Conservation (phyloP, 1,140 invertebrate genomes). For the Trinorchestia longiramus region DNA sequence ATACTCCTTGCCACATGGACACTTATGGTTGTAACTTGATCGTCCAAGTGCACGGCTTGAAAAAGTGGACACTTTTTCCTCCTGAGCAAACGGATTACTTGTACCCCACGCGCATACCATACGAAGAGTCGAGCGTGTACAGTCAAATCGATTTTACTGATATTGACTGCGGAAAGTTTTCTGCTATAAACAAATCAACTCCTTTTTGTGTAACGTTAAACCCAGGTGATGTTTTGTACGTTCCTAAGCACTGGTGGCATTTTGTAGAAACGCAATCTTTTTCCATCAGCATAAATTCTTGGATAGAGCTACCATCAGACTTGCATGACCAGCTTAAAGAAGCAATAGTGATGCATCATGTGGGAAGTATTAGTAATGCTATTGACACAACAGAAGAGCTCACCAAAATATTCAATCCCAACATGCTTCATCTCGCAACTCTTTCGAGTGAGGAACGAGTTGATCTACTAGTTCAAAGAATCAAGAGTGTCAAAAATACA, state of each 20-base stretch:
- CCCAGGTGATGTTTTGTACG: conserved; percentile 87
- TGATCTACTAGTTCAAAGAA: conserved; percentile 19
- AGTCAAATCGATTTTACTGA: conserved; percentile 77
- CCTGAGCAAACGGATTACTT: conserved; percentile 78
- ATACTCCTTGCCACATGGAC: conserved; percentile 94
- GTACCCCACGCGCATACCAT: conserved; percentile 88
- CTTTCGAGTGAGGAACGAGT: conserved; percentile 56
- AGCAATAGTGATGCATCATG: conserved; percentile 66
- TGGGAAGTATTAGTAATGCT: conserved; percentile 59
- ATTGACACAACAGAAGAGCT: conserved; percentile 51
- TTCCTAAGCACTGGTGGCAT: conserved; percentile 96
- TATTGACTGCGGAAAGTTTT: conserved; percentile 69
- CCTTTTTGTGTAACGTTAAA: conserved; percentile 78
- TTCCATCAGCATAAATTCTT: conserved; percentile 87
- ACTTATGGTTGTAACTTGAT: conserved; percentile 95
- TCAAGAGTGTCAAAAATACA: not conserved
- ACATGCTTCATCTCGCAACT: conserved; percentile 60
- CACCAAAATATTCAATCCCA: conserved; percentile 59
- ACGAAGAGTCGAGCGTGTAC: conserved; percentile 97
- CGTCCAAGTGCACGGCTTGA: conserved; percentile 89
- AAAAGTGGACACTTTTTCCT: conserved; percentile 93
- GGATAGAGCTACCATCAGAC: conserved; percentile 78
- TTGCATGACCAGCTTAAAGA: conserved; percentile 67
- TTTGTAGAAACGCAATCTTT: conserved; percentile 86
- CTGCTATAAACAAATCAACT: conserved; percentile 70